These are phyloP conservation scores for Aegithalos caudatus DNA, from an alignment of 2,113 vertebrate genomes.

Conservation along the genomic window DNA sequence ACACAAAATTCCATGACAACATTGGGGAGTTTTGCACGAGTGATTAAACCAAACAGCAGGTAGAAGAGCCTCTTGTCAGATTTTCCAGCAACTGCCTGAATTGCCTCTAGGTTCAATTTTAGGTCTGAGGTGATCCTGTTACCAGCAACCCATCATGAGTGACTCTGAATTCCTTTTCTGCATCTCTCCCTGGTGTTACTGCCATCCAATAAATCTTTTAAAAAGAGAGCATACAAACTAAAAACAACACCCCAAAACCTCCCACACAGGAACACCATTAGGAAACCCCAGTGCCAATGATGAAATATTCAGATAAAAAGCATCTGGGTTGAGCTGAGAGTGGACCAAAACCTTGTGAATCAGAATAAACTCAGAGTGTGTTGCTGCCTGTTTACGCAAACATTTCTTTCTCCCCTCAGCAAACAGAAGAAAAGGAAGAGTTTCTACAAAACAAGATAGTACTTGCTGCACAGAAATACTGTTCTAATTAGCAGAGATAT, in stretches of 20 bases:
- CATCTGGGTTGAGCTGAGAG: not conserved
- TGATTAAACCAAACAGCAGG: constrained; percentile 11
- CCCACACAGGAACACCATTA: not conserved
- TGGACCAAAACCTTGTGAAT: not conserved
- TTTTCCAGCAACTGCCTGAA: not conserved
- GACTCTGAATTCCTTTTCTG: not conserved
- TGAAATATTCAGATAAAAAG: not conserved
- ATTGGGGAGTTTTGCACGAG: not conserved
- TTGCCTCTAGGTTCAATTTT: not conserved
- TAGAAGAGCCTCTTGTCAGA: constrained; percentile 4
- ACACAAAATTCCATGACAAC: not conserved
- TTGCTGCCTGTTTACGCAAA: not conserved
- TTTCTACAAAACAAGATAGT: constrained; percentile 13
- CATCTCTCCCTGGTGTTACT: rapidly evolving
- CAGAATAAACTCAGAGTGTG: not conserved
- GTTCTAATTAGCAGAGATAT: constrained; percentile 52
- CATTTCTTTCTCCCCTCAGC: not conserved
- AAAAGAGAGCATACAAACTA: not conserved
- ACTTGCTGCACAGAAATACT: not conserved
- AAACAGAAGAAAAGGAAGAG: constrained; percentile 12
- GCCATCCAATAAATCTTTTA: not conserved
- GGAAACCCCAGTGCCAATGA: not conserved
- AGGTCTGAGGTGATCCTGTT: not conserved
- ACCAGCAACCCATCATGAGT: not conserved
- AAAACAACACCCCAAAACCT: rapidly evolving